A percentile compares a stretch with the other conserved stretches of the same genome.
Evolutionary conservation across 1,140 invertebrate species (phyloP).

Genomic region (Drosophila baimaii): DNA sequence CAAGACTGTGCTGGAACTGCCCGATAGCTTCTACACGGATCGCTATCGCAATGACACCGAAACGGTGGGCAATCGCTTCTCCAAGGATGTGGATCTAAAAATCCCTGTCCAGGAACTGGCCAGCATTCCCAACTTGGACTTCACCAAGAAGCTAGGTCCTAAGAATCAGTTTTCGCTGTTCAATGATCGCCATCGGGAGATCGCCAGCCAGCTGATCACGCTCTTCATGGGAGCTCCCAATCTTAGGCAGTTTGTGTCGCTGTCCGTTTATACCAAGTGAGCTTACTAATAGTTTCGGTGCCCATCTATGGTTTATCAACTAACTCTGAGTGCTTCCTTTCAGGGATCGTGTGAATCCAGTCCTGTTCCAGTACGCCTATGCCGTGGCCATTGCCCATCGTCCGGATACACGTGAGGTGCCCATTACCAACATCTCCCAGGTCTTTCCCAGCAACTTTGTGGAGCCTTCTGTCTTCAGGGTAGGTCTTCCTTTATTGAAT

Average conservation of each 20-base stretch:
- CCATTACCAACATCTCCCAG: conserved; percentile 86
- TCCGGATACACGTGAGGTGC: conserved; percentile 85
- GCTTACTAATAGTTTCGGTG: neutral
- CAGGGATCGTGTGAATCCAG: conserved; percentile 85
- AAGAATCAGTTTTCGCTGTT: conserved; percentile 86
- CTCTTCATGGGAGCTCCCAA: conserved; percentile 84
- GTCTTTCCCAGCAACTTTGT: conserved; percentile 86
- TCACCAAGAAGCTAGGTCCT: conserved; percentile 51
- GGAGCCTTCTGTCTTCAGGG: conserved; percentile 85
- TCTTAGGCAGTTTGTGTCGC: conserved; percentile 68
- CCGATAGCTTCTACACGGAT: conserved; percentile 84
- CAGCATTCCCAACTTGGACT: conserved; percentile 67
- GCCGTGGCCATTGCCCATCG: conserved; percentile 84
- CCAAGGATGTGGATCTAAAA: conserved; percentile 84
- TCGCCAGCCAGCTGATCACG: conserved; percentile 86
- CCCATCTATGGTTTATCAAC: too few relatives aligned
- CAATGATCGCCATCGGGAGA: conserved; percentile 85
- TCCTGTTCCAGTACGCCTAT: conserved; percentile 84
- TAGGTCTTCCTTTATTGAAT: too few relatives aligned
- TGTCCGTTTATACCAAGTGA: conserved; percentile 75
- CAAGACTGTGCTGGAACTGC: conserved; percentile 87
- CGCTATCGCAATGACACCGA: conserved; percentile 69
- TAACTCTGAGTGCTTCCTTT: neutral
- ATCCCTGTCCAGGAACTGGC: conserved; percentile 85
- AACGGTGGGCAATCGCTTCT: conserved; percentile 85